Conservation (phyloP, 2,113 vertebrate species). For the Albula glossodonta region DNA sequence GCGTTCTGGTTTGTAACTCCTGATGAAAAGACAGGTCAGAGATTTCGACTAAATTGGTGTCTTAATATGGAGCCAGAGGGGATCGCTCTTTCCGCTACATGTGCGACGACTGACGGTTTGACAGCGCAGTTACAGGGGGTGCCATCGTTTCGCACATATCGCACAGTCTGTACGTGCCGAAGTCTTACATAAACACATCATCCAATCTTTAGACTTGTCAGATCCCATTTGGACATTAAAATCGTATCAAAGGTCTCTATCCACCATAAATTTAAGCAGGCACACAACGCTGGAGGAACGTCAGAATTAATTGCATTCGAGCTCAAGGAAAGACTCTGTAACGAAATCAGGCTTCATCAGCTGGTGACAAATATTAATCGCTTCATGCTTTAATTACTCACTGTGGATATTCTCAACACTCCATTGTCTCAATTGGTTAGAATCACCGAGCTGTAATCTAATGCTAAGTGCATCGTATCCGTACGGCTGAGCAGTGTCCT, state of each 20-base stretch:
- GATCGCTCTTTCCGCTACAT: not conserved
- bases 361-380: slow-evolving; percentile 29
- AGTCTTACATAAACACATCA: slow-evolving; percentile 24
- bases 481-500: not conserved
- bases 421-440: slow-evolving; percentile 19
- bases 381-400: slow-evolving; percentile 26
- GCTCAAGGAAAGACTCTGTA: not conserved
- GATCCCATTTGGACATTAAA: slow-evolving; percentile 14
- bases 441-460: slow-evolving; percentile 17
- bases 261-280: not conserved
- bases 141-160: not conserved
- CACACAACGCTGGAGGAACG: slow-evolving; percentile 4
- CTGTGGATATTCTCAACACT: slow-evolving; percentile 14
- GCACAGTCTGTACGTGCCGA: not conserved
- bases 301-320: slow-evolving; percentile 9
- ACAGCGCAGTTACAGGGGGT: not conserved
- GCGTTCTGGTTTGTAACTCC: not conserved
- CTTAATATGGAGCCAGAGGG: not conserved
- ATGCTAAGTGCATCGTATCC: not conserved
- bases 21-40: not conserved
- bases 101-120: not conserved
- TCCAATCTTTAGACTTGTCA: slow-evolving; percentile 11
- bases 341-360: slow-evolving; percentile 24
- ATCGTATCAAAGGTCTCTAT: slow-evolving; percentile 19
- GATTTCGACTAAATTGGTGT: not conserved